A percentile compares a stretch with the other conserved stretches of the same genome.
Conservation (phyloP, 2,113 vertebrate genomes). For the Toxotes chatareus region DNA sequence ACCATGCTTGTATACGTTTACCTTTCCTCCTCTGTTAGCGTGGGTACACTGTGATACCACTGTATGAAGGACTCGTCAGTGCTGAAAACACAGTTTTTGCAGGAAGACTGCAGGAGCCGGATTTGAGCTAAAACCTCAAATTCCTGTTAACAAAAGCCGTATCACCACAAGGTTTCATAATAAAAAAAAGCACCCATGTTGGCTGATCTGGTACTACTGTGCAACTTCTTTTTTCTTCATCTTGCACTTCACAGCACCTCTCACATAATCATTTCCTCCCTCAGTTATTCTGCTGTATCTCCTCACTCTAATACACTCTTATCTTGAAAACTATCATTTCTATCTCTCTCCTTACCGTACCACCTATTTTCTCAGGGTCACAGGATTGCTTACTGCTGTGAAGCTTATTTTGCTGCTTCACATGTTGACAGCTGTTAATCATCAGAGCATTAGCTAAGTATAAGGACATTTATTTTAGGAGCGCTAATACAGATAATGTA, state of each 20-base stretch:
- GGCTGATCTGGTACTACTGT: background rate
- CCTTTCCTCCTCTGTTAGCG: constrained; percentile 88
- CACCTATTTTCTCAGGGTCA: constrained; percentile 3
- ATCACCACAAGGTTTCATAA: constrained; percentile 41
- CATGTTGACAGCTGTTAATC: background rate
- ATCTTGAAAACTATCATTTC: background rate
- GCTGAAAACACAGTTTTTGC: constrained; percentile 87
- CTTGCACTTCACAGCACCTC: constrained; percentile 12
- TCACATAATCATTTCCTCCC: constrained; percentile 36
- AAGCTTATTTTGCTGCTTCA: background rate
- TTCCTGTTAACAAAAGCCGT: constrained; percentile 82
- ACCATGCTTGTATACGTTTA: constrained; percentile 32
- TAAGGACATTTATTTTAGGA: background rate
- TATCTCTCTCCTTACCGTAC: background rate
- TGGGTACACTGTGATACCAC: constrained; percentile 87
- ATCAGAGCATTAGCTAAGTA: background rate
- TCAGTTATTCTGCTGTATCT: constrained; percentile 27
- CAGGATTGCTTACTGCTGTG: background rate
- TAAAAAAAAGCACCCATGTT: background rate
- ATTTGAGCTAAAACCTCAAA: constrained; percentile 93
- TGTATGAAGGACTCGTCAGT: constrained; percentile 82
- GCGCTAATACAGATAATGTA: background rate
- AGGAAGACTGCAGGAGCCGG: constrained; percentile 89
- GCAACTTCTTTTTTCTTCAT: background rate
- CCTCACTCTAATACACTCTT: constrained; percentile 24